Evolutionary conservation across 2,888 invertebrate species (phyloP).

Genomic region (Drosophila setosimentum): DNA sequence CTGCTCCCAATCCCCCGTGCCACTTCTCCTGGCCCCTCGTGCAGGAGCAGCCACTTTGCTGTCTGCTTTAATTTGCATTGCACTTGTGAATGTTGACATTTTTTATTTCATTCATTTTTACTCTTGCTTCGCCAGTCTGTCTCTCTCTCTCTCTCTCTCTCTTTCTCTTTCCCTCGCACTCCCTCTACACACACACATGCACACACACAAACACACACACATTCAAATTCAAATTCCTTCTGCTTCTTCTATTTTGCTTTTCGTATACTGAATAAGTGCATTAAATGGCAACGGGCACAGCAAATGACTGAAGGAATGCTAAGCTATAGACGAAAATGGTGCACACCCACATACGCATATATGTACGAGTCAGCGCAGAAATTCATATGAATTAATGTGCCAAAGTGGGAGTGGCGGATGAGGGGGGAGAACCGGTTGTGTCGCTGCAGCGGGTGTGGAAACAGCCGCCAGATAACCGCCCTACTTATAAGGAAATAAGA

Average conservation of each 20-base stretch:
- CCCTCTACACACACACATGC: not conserved
- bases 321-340: slow-evolving; percentile 62
- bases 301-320: slow-evolving; percentile 73
- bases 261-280: slow-evolving; percentile 79
- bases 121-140: slow-evolving; percentile 68
- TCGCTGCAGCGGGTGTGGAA: slow-evolving; percentile 1
- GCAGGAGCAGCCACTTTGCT: slow-evolving; percentile 76
- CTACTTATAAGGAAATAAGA: not conserved
- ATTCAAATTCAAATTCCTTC: slow-evolving; percentile 9
- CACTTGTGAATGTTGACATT: slow-evolving; percentile 82
- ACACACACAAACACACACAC: not conserved
- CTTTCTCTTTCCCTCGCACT: not conserved
- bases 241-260: slow-evolving; percentile 28
- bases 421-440: slow-evolving; percentile 14
- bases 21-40: slow-evolving; percentile 14
- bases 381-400: slow-evolving; percentile 53
- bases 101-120: slow-evolving; percentile 81
- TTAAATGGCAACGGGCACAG: slow-evolving; percentile 75
- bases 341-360: not conserved
- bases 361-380: slow-evolving; percentile 5
- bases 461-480: not conserved
- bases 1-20: not conserved
- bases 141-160: slow-evolving; percentile 6
- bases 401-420: slow-evolving; percentile 21
- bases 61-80: slow-evolving; percentile 81